Conservation (phyloP, 2,888 invertebrate genomes). For the Pherbina coryleti region DNA sequence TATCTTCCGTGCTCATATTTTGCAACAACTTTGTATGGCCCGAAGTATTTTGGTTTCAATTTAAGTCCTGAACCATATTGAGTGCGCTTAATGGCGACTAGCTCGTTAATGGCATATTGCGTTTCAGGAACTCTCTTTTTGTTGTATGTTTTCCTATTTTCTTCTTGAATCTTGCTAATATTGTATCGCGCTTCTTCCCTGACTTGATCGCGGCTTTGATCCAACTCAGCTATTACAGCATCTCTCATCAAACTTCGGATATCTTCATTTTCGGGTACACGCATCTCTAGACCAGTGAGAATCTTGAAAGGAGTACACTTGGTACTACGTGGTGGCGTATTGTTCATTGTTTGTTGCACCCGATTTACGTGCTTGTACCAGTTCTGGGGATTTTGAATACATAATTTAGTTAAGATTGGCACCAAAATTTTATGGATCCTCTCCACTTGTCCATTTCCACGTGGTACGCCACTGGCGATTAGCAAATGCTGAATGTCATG, state of each 20-base stretch:
- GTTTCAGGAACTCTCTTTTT: background rate
- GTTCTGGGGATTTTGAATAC: conserved; percentile 1
- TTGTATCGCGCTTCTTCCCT: background rate
- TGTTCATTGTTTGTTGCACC: background rate
- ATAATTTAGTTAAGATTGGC: conserved; percentile 35
- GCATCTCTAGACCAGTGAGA: conserved; percentile 1
- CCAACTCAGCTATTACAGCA: background rate
- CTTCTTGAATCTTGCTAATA: background rate
- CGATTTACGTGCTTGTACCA: conserved; percentile 37
- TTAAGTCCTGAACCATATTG: background rate
- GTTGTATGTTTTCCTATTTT: background rate
- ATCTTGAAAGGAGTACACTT: background rate
- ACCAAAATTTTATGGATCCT: conserved; percentile 48
- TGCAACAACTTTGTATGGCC: conserved; percentile 1
- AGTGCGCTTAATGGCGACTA: background rate
- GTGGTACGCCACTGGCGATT: conserved; percentile 36
- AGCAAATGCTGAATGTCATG: conserved; percentile 38
- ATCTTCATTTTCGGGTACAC: background rate
- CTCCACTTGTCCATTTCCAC: too few species aligned
- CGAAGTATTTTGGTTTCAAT: background rate
- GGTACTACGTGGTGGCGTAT: background rate
- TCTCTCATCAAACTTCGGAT: background rate
- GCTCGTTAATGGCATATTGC: background rate
- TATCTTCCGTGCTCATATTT: too few species aligned
- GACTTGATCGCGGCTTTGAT: background rate